These are phyloP conservation scores for Brotogeris chrysoptera DNA, from an alignment of 2,797 vertebrate genomes.

Conservation along the genomic window DNA sequence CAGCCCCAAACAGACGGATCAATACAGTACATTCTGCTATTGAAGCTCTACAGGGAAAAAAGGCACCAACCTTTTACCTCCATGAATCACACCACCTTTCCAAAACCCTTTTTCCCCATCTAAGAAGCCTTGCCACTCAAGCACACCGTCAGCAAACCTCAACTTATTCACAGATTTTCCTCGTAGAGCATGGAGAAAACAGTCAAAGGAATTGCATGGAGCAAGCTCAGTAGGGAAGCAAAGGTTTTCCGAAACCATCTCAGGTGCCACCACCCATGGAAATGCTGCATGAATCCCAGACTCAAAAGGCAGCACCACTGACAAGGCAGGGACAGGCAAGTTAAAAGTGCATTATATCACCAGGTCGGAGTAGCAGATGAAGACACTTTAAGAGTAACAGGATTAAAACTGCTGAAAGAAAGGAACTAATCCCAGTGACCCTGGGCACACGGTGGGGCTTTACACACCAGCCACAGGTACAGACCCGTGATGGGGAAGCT, in stretches of 20 bases:
- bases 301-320: background rate
- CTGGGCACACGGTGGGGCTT: background rate
- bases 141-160: background rate
- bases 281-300: background rate
- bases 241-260: background rate
- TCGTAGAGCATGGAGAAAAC: background rate
- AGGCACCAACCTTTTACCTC: background rate
- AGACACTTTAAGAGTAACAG: background rate
- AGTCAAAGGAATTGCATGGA: background rate
- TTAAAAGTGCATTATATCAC: constrained; percentile 43
- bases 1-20: background rate
- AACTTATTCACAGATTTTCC: background rate
- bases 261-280: background rate
- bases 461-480: background rate
- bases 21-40: background rate
- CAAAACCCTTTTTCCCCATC: background rate
- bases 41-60: background rate
- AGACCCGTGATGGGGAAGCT: background rate
- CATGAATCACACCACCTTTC: background rate
- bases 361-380: background rate
- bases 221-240: background rate
- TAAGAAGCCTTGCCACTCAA: background rate
- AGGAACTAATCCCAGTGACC: background rate
- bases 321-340: background rate
- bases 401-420: background rate